phyloP scores from a whole-genome alignment of 1,140 invertebrate genomes.

The Tetraneura akinire region DNA sequence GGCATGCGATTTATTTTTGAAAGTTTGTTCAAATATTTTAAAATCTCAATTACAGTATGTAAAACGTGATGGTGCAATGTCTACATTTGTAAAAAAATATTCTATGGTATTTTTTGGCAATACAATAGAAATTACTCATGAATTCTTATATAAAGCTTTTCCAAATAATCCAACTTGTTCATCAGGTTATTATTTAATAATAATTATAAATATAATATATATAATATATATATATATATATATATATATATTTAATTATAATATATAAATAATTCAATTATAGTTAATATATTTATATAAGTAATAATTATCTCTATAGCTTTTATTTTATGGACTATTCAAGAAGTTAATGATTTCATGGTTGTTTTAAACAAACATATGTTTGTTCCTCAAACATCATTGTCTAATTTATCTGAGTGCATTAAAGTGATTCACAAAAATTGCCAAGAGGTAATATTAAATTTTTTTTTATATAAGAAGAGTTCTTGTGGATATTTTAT shows the following conservation, averaged over 20 bases:
- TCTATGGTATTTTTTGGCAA: conserved; percentile 86
- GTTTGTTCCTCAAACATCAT: conserved; percentile 84
- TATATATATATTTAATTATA: too few species aligned
- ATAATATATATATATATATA: too few species aligned
- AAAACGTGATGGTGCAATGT: conserved; percentile 84
- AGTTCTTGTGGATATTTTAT: too few species aligned
- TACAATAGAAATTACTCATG: conserved; percentile 81
- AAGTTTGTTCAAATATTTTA: conserved; percentile 79
- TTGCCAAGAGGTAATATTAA: conserved; percentile 69
- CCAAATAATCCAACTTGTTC: conserved; percentile 72
- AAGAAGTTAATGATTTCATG: conserved; percentile 81
- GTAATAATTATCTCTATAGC: conserved; percentile 62
- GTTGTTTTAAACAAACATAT: conserved; percentile 85
- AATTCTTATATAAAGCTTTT: conserved; percentile 79
- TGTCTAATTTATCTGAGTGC: conserved; percentile 84
- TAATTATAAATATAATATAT: too few species aligned
- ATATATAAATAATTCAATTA: conserved; percentile 36
- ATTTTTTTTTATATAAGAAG: too few species aligned
- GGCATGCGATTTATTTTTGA: conserved; percentile 84
- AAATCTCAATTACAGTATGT: conserved; percentile 82
- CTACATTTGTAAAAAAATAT: conserved; percentile 76
- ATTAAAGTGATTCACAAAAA: conserved; percentile 76
- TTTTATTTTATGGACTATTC: conserved; percentile 87
- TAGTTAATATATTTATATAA: not conserved
- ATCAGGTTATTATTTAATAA: too few species aligned